phyloP scores from a whole-genome alignment of 2,113 vertebrate species.

The Scopus umbretta region DNA sequence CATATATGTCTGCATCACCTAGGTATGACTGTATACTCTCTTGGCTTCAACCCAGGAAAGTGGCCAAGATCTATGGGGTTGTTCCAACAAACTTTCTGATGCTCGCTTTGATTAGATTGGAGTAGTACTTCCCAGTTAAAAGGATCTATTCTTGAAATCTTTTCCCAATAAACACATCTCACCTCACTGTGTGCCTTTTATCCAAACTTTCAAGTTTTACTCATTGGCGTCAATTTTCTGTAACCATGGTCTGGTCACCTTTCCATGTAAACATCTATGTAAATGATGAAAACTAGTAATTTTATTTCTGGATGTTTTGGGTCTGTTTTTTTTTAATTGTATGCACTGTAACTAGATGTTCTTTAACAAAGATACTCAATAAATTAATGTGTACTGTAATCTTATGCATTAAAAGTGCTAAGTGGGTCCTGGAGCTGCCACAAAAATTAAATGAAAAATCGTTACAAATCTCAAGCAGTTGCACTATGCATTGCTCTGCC shows the following conservation, averaged over 20 bases:
- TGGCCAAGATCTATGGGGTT: neutral
- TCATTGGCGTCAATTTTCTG: neutral
- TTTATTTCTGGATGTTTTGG: neutral
- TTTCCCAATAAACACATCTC: neutral
- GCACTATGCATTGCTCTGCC: neutral
- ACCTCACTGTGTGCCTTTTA: neutral
- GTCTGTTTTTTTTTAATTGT: neutral
- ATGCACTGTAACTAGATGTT: neutral
- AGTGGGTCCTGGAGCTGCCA: neutral
- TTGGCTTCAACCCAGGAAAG: neutral
- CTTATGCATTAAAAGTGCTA: neutral
- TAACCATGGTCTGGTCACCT: neutral
- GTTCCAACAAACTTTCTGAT: neutral
- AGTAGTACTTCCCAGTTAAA: neutral
- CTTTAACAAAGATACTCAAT: neutral
- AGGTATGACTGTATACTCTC: neutral
- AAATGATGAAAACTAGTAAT: neutral
- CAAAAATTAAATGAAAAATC: neutral
- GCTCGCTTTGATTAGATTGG: neutral
- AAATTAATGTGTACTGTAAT: neutral
- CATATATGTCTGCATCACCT: neutral
- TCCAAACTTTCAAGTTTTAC: neutral
- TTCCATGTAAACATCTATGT: neutral
- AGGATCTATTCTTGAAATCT: neutral
- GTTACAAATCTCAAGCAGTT: neutral